Percentiles rank a stretch among this genome's conserved stretches.
phyloP scores from a whole-genome alignment of 2,797 vertebrate genomes.

The Hydrophis major region DNA sequence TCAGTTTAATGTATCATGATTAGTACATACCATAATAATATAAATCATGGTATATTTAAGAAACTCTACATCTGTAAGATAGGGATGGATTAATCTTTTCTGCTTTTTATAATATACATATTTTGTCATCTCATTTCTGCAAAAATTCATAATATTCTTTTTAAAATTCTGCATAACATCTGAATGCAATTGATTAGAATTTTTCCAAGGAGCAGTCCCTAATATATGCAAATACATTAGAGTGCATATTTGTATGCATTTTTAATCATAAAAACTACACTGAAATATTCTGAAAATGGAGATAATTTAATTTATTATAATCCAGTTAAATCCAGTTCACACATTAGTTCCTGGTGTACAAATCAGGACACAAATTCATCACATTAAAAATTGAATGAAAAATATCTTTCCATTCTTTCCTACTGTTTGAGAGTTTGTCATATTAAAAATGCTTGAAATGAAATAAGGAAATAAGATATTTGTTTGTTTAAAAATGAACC shows the following conservation, averaged over 20 bases:
- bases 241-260: not conserved
- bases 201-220: not conserved
- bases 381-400: not conserved
- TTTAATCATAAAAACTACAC: not conserved
- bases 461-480: not conserved
- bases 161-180: not conserved
- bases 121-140: not conserved
- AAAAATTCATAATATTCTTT: not conserved
- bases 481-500: not conserved
- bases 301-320: not conserved
- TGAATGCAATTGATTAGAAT: not conserved
- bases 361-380: not conserved
- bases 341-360: not conserved
- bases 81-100: not conserved
- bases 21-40: not conserved
- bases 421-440: not conserved
- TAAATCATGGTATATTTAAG: not conserved
- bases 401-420: not conserved
- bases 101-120: not conserved
- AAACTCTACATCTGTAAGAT: not conserved
- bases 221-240: not conserved
- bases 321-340: not conserved
- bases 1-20: slow-evolving; percentile 13
- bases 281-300: not conserved
- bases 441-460: not conserved